phyloP scores from a whole-genome alignment of 2,797 vertebrate species.

The Labeo calbasu region DNA sequence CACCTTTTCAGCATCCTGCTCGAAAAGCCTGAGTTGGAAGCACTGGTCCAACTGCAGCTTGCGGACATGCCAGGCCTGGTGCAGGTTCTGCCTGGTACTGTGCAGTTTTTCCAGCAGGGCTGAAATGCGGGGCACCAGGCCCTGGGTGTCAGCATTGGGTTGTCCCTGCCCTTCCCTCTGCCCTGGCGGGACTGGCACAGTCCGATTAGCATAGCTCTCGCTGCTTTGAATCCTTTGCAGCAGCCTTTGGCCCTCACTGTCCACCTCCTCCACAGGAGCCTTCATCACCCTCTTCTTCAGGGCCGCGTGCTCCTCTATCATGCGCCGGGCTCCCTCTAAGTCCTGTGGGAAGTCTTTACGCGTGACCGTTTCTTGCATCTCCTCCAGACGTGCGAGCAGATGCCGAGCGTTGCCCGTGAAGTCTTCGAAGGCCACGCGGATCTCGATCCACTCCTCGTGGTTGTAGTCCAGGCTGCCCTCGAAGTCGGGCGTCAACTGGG shows the following conservation, averaged over 20 bases:
- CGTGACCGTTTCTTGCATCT: conserved; percentile 94
- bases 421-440: conserved; percentile 96
- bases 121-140: conserved; percentile 91
- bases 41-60: conserved; percentile 98
- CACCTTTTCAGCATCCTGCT: conserved; percentile 99
- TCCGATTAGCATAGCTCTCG: conserved; percentile 91
- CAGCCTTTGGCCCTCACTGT: conserved; percentile 93
- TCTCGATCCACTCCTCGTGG: conserved; percentile 98
- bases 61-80: conserved; percentile 96
- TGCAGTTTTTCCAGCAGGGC: conserved; percentile 95
- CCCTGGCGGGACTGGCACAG: conserved; percentile 77
- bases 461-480: conserved; percentile 98
- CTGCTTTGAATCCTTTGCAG: conserved; percentile 97
- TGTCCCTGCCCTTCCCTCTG: conserved; percentile 58
- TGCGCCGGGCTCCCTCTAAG: conserved; percentile 91
- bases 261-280: conserved; percentile 96
- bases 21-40: conserved; percentile 96
- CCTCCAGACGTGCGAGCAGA: conserved; percentile 93
- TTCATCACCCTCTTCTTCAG: conserved; percentile 98
- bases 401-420: conserved; percentile 94
- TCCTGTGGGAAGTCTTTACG: conserved; percentile 97
- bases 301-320: conserved; percentile 96
- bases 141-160: conserved; percentile 93
- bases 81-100: conserved; percentile 93
- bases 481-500: conserved; percentile 95